phyloP scores from a whole-genome alignment of 2,797 vertebrate genomes.

The Spea hammondii region DNA sequence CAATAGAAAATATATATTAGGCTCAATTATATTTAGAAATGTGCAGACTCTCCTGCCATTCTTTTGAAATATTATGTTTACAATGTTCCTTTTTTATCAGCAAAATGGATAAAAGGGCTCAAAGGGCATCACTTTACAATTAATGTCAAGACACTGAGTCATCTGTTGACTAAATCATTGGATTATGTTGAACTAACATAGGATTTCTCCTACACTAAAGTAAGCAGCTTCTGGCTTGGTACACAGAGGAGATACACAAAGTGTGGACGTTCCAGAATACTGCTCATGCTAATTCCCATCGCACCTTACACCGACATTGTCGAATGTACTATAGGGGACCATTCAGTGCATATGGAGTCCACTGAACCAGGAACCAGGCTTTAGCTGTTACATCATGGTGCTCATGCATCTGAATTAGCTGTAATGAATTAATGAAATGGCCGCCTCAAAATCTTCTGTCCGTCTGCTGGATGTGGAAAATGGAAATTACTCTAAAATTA shows the following conservation, averaged over 20 bases:
- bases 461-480: too few relatives aligned
- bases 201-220: not conserved
- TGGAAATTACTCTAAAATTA: too few relatives aligned
- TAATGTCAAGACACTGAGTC: not conserved
- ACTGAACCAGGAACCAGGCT: too few relatives aligned
- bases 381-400: too few relatives aligned
- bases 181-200: not conserved
- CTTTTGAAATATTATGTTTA: not conserved
- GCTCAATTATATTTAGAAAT: not conserved
- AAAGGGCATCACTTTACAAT: not conserved
- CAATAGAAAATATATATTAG: not conserved
- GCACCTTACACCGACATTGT: too few relatives aligned
- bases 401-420: too few relatives aligned
- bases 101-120: not conserved
- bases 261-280: not conserved
- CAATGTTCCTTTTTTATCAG: not conserved
- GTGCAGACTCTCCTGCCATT: not conserved
- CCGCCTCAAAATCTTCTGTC: too few relatives aligned
- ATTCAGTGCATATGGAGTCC: too few relatives aligned
- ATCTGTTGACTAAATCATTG: not conserved
- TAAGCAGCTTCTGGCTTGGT: not conserved
- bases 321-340: too few relatives aligned
- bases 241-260: not conserved
- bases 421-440: too few relatives aligned
- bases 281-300: too few relatives aligned